Evolutionary conservation across 2,888 invertebrate genomes (phyloP).

Genomic region (Stenotaenia linearis): DNA sequence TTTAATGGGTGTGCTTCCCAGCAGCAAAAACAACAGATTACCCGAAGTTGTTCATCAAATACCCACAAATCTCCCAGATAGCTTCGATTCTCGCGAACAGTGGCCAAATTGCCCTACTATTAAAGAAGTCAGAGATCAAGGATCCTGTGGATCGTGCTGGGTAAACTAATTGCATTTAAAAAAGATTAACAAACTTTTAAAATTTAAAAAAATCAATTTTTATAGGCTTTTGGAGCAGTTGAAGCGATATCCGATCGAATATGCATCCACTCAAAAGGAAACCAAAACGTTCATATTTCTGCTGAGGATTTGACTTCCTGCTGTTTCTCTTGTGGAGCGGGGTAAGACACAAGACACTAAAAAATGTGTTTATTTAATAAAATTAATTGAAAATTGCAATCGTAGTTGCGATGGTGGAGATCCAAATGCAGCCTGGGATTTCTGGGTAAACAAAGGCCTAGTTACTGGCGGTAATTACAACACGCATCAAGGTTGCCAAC

Average conservation of each 20-base stretch:
- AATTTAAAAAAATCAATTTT: conserved; percentile 27
- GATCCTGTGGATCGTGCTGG: conserved; percentile 91
- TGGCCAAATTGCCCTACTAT: conserved; percentile 86
- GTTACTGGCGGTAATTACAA: conserved; percentile 81
- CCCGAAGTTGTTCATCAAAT: conserved; percentile 42
- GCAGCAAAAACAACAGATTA: conserved; percentile 51
- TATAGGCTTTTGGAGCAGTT: conserved; percentile 77
- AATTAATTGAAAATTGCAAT: neutral
- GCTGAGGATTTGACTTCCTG: conserved; percentile 80
- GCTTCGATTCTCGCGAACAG: conserved; percentile 71
- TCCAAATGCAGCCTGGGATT: conserved; percentile 76
- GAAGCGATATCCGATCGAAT: conserved; percentile 85
- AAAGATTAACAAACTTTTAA: neutral
- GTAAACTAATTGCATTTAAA: too few relatives aligned
- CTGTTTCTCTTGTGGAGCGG: conserved; percentile 64
- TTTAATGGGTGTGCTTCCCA: conserved; percentile 66
- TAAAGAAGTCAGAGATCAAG: conserved; percentile 75
- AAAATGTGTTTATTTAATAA: neutral
- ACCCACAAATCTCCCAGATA: conserved; percentile 57
- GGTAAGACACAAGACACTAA: conserved; percentile 6
- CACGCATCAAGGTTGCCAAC: conserved; percentile 72
- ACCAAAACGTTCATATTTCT: conserved; percentile 66
- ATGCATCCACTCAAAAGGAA: conserved; percentile 72
- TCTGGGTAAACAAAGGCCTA: conserved; percentile 73
- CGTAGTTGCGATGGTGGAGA: conserved; percentile 72